phyloP scores from a whole-genome alignment of 2,797 vertebrate species.

The Halcyon badia region DNA sequence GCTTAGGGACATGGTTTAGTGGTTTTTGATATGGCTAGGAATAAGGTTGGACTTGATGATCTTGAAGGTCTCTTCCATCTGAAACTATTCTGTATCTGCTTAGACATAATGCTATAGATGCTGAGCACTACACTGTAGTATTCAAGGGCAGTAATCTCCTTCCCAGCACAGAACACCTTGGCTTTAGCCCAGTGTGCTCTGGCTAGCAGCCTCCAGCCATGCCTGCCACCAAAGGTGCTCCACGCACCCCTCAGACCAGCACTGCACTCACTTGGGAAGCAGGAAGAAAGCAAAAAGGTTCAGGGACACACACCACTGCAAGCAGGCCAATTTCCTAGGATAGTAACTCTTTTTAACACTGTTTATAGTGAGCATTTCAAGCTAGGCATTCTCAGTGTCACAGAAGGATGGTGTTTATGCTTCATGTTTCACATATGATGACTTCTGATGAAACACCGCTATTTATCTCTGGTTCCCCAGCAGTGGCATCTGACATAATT shows the following conservation, averaged over 20 bases:
- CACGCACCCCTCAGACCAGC: not conserved
- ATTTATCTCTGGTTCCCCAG: conserved; percentile 15
- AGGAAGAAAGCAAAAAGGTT: not conserved
- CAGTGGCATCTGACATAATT: not conserved
- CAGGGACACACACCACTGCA: not conserved
- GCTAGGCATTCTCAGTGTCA: not conserved
- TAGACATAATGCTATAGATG: not conserved
- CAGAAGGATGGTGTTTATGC: conserved; percentile 46
- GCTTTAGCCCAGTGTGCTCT: not conserved
- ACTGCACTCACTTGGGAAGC: not conserved
- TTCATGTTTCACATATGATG: not conserved
- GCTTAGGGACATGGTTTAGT: no score
- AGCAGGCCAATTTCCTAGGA: not conserved
- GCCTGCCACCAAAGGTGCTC: not conserved
- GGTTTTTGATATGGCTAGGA: no score
- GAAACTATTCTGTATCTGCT: not conserved
- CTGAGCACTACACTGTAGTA: not conserved
- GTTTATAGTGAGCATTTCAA: conserved; percentile 14
- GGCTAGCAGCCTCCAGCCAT: not conserved
- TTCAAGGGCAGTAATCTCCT: not conserved
- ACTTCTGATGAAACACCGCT: conserved; percentile 7
- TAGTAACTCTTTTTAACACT: not conserved
- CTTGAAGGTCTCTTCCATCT: no score
- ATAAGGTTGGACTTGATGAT: no score
- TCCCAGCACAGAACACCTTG: not conserved